phyloP scores from a whole-genome alignment of 2,888 invertebrate genomes.

The Itoplectis maculator region DNA sequence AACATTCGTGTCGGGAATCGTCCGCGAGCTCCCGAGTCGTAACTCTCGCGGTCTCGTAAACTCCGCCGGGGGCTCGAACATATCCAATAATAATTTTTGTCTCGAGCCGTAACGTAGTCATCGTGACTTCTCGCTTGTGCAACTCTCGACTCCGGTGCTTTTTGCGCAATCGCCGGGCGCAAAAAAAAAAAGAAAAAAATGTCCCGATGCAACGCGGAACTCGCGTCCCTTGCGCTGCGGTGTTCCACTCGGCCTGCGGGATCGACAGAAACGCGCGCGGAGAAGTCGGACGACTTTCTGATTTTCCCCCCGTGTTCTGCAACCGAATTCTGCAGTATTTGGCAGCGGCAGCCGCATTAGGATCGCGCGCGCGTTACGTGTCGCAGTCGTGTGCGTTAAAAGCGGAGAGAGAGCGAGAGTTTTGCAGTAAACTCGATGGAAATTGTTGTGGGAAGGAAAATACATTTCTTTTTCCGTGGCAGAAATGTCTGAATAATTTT shows the following conservation, averaged over 20 bases:
- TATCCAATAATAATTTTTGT: conserved; percentile 43
- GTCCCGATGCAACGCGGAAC: neutral
- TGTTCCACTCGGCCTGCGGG: neutral
- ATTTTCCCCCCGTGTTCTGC: conserved; percentile 12
- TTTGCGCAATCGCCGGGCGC: conserved; percentile 7
- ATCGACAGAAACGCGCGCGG: conserved; percentile 15
- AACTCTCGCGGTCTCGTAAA: conserved; percentile 7
- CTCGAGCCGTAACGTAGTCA: conserved; percentile 1
- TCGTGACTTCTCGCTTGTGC: conserved; percentile 23
- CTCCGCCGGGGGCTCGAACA: neutral
- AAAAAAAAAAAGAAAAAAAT: conserved; percentile 13
- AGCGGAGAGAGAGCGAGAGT: too few relatives aligned
- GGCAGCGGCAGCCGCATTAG: neutral
- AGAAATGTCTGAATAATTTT: too few relatives aligned
- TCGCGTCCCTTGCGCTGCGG: neutral
- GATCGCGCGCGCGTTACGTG: conserved; percentile 13
- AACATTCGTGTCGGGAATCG: conserved; percentile 43
- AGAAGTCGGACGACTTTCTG: conserved; percentile 24
- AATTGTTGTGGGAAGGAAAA: too few relatives aligned
- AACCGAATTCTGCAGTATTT: conserved; percentile 14
- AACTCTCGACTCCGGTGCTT: neutral
- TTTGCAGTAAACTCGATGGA: too few relatives aligned
- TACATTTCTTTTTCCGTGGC: too few relatives aligned
- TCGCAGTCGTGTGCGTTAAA: neutral
- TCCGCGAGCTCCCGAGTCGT: conserved; percentile 7